Percentiles rank a stretch among this genome's conserved stretches.
These are phyloP conservation scores for Echinometra lucunter DNA, from an alignment of 53 echinoderm and acorn worm species.

Conservation along the genomic window DNA sequence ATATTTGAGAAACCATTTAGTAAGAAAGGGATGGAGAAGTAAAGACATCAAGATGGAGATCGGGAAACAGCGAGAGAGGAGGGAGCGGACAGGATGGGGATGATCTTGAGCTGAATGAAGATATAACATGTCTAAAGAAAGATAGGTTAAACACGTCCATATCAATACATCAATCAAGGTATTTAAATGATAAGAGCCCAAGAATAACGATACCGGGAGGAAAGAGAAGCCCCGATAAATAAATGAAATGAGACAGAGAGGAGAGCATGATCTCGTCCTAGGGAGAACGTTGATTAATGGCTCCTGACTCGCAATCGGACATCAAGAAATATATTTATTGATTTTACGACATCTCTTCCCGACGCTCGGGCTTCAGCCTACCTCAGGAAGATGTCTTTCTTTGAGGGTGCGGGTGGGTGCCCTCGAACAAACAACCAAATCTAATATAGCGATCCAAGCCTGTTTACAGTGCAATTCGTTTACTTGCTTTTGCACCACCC, in stretches of 20 bases:
- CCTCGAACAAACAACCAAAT: slow-evolving; percentile 25
- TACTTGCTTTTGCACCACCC: neutral
- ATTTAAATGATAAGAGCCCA: neutral
- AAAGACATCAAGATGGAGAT: neutral
- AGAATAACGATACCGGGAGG: neutral
- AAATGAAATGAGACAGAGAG: slow-evolving; percentile 43
- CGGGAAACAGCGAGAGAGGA: neutral
- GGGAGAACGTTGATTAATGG: slow-evolving; percentile 22
- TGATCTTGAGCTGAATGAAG: neutral
- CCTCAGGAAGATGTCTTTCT: neutral
- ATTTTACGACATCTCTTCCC: slow-evolving; percentile 46
- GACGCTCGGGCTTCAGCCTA: neutral
- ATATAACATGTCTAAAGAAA: neutral
- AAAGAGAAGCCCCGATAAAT: slow-evolving; percentile 21
- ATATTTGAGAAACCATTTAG: neutral
- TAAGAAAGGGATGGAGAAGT: neutral
- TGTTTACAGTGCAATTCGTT: neutral
- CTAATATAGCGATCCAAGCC: neutral
- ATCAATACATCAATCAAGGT: slow-evolving; percentile 27
- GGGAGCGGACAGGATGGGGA: neutral
- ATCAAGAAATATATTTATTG: slow-evolving; percentile 49
- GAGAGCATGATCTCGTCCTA: neutral
- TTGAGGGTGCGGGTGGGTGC: neutral
- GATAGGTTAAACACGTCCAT: neutral
- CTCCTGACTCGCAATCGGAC: slow-evolving; percentile 35